phyloP scores from a whole-genome alignment of 2,113 vertebrate genomes.

The Phocoena phocoena region DNA sequence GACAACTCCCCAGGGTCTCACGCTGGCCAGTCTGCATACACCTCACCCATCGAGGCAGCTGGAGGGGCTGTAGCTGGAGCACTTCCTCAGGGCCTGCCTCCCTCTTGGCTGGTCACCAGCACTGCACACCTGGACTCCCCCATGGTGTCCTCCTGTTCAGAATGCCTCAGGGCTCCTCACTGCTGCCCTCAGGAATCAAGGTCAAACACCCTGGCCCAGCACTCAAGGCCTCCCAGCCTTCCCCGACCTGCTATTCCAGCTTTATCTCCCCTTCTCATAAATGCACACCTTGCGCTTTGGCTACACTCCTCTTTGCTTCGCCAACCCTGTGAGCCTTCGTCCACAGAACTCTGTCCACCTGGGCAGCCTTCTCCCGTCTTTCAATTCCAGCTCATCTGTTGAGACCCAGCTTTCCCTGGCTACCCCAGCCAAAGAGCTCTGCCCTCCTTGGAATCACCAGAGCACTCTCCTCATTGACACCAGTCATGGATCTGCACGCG shows the following conservation, averaged over 20 bases:
- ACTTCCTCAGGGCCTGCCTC: rapidly evolving
- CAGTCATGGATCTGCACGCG: neutral
- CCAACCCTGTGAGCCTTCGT: neutral
- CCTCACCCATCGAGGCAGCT: neutral
- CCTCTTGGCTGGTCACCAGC: neutral
- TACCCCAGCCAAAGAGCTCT: neutral
- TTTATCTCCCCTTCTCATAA: neutral
- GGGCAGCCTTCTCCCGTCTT: neutral
- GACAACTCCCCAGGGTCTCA: neutral
- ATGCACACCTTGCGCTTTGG: neutral
- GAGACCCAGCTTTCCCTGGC: neutral
- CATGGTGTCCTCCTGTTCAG: neutral
- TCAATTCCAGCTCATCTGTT: neutral
- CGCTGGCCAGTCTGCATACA: neutral
- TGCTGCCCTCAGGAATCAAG: neutral
- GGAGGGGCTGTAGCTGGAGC: neutral
- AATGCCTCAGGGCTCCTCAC: neutral
- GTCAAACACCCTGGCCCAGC: neutral
- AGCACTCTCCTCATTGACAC: neutral
- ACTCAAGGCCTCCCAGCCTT: too few species aligned
- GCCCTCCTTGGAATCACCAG: neutral
- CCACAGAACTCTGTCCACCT: neutral
- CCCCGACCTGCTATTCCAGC: neutral
- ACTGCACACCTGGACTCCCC: neutral
- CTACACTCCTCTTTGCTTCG: neutral